These are phyloP conservation scores for human (Homo sapiens) DNA, from an alignment of 2,113 vertebrate species.

Conservation along the genomic window DNA sequence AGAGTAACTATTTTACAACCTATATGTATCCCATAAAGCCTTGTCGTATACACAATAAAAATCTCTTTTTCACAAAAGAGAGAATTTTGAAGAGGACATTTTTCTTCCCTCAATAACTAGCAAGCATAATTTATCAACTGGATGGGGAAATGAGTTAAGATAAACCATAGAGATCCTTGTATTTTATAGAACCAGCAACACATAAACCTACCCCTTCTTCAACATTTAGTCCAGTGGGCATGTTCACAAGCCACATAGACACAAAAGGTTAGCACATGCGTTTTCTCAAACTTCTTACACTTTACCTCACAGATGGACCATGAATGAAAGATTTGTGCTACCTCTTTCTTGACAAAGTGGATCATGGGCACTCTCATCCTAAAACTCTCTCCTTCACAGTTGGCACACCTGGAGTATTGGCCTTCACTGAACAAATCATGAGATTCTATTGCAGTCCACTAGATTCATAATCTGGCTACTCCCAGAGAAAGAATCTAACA, in stretches of 20 bases:
- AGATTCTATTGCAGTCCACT: not conserved
- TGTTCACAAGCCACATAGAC: not conserved
- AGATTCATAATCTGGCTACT: not conserved
- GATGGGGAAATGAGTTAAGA: not conserved
- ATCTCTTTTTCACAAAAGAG: not conserved
- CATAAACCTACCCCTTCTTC: not conserved
- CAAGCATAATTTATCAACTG: not conserved
- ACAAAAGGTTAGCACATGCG: not conserved
- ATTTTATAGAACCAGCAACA: not conserved
- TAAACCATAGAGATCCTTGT: not conserved
- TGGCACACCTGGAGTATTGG: not conserved
- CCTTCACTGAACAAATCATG: not conserved
- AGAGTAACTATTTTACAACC: not conserved
- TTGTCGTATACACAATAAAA: not conserved
- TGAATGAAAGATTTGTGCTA: not conserved
- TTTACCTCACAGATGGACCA: not conserved
- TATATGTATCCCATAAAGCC: not conserved
- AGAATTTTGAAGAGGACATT: not conserved
- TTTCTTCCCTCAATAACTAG: not conserved
- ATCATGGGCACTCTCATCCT: not conserved
- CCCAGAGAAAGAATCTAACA: constrained; percentile 32
- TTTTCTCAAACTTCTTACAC: not conserved
- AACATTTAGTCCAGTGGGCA: not conserved
- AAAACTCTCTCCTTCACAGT: not conserved
- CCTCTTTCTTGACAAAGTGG: not conserved